These are phyloP conservation scores for Ceratina australensis DNA, from an alignment of 1,140 invertebrate genomes.

Conservation along the genomic window DNA sequence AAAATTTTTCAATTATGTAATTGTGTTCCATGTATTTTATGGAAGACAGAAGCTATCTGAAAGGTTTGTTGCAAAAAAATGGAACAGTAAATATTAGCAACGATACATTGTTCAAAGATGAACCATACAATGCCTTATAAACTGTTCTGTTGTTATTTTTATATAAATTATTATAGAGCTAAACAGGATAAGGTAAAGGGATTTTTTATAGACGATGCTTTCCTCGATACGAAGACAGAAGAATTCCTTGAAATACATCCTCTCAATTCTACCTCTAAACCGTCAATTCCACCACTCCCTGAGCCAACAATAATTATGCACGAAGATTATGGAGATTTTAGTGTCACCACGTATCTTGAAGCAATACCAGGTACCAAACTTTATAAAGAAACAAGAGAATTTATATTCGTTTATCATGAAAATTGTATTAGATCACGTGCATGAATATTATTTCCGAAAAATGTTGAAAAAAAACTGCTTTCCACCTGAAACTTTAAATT, in stretches of 20 bases:
- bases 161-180: background rate
- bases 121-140: background rate
- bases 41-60: slow-evolving; percentile 13
- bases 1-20: slow-evolving; percentile 17
- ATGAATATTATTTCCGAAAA: slow-evolving; percentile 30
- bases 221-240: background rate
- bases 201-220: slow-evolving; percentile 3
- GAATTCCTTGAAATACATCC: slow-evolving; percentile 30
- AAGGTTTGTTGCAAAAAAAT: background rate
- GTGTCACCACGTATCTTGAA: slow-evolving; percentile 24
- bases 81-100: background rate
- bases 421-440: slow-evolving; percentile 13
- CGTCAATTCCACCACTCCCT: background rate
- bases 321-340: slow-evolving; percentile 21
- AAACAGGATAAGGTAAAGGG: slow-evolving; percentile 29
- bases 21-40: slow-evolving; percentile 16
- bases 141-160: background rate
- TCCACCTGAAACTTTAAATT: background rate
- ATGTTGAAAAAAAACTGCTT: slow-evolving; percentile 14
- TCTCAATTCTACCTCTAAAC: background rate
- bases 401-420: background rate
- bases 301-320: background rate
- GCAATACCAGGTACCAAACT: slow-evolving; percentile 19
- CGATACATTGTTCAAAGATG: too few species aligned
- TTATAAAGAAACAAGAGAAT: background rate